Base-by-base conservation (phyloP, 30 jellyfish, hydroid and myxozoan species). In the Chrysaora quinquecirrha region DNA sequence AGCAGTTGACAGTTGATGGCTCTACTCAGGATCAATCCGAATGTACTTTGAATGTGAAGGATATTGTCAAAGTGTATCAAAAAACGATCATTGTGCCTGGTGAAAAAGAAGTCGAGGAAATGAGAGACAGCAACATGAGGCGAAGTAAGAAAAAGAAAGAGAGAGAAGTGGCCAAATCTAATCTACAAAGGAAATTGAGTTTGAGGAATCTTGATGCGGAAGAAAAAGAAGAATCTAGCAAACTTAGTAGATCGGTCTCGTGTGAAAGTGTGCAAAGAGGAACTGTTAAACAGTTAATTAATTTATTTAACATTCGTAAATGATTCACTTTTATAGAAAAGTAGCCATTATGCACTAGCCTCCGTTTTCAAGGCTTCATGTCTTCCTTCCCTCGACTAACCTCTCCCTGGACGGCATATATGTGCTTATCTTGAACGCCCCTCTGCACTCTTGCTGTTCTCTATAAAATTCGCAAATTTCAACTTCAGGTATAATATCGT, bases 221-320 rank as follows among this genome's bases (percentile, higher is more conserved):
- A 28, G 85, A 67, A 21, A 56, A 47, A 49, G 69, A 43, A 18
- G 76, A 48, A 20, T 28, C 6, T n/a, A 84, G 32, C 30, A 74
- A 74, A 43, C 25, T 84, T 30, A 73, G 58, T 70, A 46, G 95
- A 31, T 84, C 95, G 14, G 76, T 56, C n/a, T 84, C 95, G 46
- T 84, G 73, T 47, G 95, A 84, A 72, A 73, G 50, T 23, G 87
- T 84, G 31, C 87, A 72, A 64, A 60, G 88, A 72, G 95, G 95
- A 47, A 84, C 95, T 9, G 95, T 84, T 27, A 73, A 52, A 48
- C 84, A 61, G 7, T 48, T 84, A 27, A 84, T 84, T 18, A 49
- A 71, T 20, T 64, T 84, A 9, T 84, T 84, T 30, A 84, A 63
- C 30, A 82, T 74, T 58, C n/a, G 58, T 18, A 82, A 82, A 50